Percentiles rank a stretch among this genome's conserved stretches.
phyloP scores from a whole-genome alignment of 2,797 vertebrate species.

The Cuculus canorus region DNA sequence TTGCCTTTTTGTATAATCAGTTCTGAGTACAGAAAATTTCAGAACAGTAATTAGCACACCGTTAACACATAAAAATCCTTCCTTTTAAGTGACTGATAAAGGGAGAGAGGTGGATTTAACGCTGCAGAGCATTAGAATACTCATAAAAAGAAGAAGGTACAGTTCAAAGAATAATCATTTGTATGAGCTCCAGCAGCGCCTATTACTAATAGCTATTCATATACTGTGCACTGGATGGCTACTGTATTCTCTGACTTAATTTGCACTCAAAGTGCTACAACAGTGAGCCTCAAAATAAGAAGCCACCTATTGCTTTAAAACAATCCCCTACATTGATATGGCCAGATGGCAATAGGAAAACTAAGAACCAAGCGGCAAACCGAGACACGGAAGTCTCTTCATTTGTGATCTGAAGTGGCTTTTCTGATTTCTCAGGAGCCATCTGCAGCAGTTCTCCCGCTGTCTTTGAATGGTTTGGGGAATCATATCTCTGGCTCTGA shows the following conservation, averaged over 20 bases:
- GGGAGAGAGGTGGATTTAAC: background rate
- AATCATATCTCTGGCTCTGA: background rate
- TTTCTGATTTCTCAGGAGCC: background rate
- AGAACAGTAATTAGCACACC: background rate
- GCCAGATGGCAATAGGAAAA: background rate
- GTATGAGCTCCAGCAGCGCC: constrained; percentile 28
- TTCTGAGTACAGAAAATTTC: background rate
- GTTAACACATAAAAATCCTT: constrained; percentile 42
- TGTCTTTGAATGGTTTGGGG: background rate
- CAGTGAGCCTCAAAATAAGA: background rate
- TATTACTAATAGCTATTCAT: constrained; percentile 53
- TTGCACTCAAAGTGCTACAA: constrained; percentile 5
- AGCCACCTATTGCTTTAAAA: background rate
- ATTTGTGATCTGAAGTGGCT: background rate
- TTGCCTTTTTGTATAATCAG: background rate
- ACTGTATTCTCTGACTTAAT: background rate
- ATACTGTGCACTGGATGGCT: background rate
- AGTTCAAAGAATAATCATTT: constrained; percentile 53
- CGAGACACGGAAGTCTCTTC: background rate
- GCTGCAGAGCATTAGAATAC: constrained; percentile 18
- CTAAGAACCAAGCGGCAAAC: background rate
- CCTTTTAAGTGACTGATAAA: constrained; percentile 57
- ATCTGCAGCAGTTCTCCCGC: background rate
- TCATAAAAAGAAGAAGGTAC: constrained; percentile 45
- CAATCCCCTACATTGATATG: background rate